These are phyloP conservation scores for Peromyscus californicus DNA, from an alignment of 2,113 vertebrate species.

Conservation along the genomic window DNA sequence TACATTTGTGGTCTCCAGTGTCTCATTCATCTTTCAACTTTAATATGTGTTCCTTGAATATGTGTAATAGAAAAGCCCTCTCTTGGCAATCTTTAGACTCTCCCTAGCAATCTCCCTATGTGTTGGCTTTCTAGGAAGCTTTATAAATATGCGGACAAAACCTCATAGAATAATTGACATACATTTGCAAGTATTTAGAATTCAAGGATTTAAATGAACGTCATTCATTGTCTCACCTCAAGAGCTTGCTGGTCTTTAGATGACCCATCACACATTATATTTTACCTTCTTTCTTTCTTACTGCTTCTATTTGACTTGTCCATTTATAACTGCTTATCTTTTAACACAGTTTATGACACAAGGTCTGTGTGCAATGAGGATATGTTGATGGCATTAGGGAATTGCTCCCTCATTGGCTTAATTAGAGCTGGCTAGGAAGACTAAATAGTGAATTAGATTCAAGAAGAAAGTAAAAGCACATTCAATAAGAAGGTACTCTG, in stretches of 20 bases:
- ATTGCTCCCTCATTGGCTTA: background rate
- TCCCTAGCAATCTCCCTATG: background rate
- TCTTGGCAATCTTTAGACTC: background rate
- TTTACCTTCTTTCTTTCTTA: background rate
- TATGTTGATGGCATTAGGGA: background rate
- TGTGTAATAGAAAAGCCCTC: background rate
- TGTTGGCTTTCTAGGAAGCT: background rate
- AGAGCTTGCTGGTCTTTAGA: background rate
- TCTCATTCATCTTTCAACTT: background rate
- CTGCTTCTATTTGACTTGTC: background rate
- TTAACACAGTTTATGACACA: background rate
- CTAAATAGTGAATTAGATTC: background rate
- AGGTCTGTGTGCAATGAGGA: background rate
- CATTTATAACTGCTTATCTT: background rate
- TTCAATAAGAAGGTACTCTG: background rate
- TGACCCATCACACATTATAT: too few relatives aligned
- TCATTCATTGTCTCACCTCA: background rate
- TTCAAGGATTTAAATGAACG: background rate
- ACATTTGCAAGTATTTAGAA: background rate
- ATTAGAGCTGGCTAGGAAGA: constrained; percentile 15
- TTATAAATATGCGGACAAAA: background rate
- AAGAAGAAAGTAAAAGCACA: constrained; percentile 3
- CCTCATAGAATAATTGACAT: background rate
- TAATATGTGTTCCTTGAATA: background rate
- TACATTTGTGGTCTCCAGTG: background rate